Evolutionary conservation across 64 coral and sea anemone species (phyloP).

Genomic region (Montipora capricornis): DNA sequence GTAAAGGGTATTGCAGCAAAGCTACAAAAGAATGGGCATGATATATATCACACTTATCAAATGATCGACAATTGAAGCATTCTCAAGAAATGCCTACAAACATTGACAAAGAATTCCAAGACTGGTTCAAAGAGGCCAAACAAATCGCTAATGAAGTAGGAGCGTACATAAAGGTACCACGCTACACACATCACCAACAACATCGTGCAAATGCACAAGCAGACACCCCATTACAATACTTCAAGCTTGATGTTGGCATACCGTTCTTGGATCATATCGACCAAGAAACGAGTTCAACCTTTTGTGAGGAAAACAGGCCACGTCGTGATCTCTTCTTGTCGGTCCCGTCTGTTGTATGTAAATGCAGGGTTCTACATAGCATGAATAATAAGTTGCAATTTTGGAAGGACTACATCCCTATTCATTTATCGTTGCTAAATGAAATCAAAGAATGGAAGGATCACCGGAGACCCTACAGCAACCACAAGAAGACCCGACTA

Average conservation of each 20-base stretch:
- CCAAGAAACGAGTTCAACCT: not conserved
- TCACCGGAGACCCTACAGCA: not conserved
- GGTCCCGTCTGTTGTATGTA: slow-evolving; percentile 24
- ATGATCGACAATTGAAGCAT: not conserved
- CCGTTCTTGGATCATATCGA: slow-evolving; percentile 59
- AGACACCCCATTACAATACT: slow-evolving; percentile 37
- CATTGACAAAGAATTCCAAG: slow-evolving; percentile 56
- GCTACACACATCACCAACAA: slow-evolving; percentile 26
- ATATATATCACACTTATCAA: not conserved
- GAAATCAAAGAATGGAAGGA: slow-evolving; percentile 44
- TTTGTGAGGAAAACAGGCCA: slow-evolving; percentile 6
- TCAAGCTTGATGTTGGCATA: slow-evolving; percentile 41
- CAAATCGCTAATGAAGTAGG: slow-evolving; percentile 1
- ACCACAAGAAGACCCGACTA: slow-evolving; percentile 9
- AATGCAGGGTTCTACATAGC: not conserved
- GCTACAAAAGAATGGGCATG: slow-evolving; percentile 9
- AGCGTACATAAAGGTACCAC: no score
- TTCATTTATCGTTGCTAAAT: slow-evolving; percentile 52
- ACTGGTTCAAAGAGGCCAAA: slow-evolving; percentile 53
- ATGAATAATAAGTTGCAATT: slow-evolving; percentile 42
- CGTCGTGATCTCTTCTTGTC: slow-evolving; percentile 44
- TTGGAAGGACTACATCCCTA: not conserved
- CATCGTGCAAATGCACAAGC: slow-evolving; percentile 44
- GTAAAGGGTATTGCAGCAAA: slow-evolving; percentile 18
- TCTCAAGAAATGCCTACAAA: slow-evolving; percentile 17